Evolutionary conservation across 2,888 invertebrate genomes (phyloP), one percentile per base, ranked within the genome.

Genomic region (Limnephilus lunatus): DNA sequence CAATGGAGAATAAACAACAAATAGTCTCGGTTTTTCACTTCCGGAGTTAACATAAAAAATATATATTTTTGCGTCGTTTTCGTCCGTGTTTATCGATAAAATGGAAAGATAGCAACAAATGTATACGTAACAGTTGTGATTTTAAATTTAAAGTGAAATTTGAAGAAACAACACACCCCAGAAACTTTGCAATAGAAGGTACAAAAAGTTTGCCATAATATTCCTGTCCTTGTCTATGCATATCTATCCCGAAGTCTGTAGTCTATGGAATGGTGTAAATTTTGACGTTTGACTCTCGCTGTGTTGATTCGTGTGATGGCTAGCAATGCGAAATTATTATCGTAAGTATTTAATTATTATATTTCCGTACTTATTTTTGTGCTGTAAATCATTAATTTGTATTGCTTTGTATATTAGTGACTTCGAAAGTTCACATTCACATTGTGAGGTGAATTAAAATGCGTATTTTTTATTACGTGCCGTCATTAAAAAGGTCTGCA

Each of bases 281-380:
- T 89, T 89, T 89, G 89, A 89, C 89, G n/a, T 89, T 89, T 89
- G 81, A 19, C 44, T 39, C 82, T 44, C 31, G 81, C 81, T 48
- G 81, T 89, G 89, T 30, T 89, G 44, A 44, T 89, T 31, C 9
- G 39, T 35, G 89, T 81, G 32, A 90, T 90, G 90, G 83, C 90
- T 31, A 90, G 44, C 85, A 90, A 90, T 85, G 90, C 44, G 19
- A 92, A 92, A 90, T 92, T 92, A 89, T 30, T 92, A 30, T 85
- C 91, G 91, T 92, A 90, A 86, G 91, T 91, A 25, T 82, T 44
- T 88, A 19, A 88, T 31, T 32, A 82, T 82, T 82, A 31, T 32
- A 82, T 32, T 31, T 31, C 30, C 31, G 31, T 82, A 82, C 3
- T 14, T 82, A n/a, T 30, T 82, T 82, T 82, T 82, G 31, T 32